phyloP scores from a whole-genome alignment of 2,888 invertebrate species.

The Zelleria hepariella region DNA sequence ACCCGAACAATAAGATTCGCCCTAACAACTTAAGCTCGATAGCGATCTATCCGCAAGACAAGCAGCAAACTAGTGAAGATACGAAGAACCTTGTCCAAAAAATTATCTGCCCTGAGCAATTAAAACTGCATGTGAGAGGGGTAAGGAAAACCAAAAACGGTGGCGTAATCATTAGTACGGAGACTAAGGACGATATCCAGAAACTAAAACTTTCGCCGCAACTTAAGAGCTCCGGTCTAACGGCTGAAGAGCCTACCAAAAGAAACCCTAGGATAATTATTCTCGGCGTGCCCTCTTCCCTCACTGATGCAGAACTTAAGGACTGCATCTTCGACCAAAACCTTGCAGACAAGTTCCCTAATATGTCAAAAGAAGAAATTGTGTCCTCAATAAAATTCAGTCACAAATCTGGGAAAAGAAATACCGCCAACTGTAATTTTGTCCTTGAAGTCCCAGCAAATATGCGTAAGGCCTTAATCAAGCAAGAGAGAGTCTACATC shows the following conservation, averaged over 20 bases:
- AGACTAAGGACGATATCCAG: conserved; percentile 7
- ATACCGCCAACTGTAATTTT: not conserved
- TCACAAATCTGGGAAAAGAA: not conserved
- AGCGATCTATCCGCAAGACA: no score
- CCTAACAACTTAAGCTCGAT: no score
- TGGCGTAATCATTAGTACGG: conserved; percentile 9
- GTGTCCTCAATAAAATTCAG: not conserved
- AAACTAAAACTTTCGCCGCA: conserved; percentile 1
- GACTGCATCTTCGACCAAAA: not conserved
- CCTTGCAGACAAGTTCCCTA: not conserved
- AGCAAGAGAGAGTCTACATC: not conserved
- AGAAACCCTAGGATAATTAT: not conserved
- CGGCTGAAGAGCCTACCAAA: not conserved
- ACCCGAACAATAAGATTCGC: no score
- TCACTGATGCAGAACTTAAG: not conserved
- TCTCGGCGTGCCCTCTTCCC: not conserved
- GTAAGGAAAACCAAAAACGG: conserved; percentile 4
- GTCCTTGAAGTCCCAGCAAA: not conserved
- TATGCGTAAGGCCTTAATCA: not conserved
- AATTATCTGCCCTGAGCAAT: conserved; percentile 5
- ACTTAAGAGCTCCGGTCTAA: not conserved
- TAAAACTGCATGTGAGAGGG: conserved; percentile 1
- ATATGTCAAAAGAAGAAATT: not conserved
- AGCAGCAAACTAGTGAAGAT: no score
- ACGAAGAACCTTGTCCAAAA: not conserved